These are phyloP conservation scores for Coenonympha arcania DNA, from an alignment of 2,888 invertebrate genomes.

Conservation along the genomic window DNA sequence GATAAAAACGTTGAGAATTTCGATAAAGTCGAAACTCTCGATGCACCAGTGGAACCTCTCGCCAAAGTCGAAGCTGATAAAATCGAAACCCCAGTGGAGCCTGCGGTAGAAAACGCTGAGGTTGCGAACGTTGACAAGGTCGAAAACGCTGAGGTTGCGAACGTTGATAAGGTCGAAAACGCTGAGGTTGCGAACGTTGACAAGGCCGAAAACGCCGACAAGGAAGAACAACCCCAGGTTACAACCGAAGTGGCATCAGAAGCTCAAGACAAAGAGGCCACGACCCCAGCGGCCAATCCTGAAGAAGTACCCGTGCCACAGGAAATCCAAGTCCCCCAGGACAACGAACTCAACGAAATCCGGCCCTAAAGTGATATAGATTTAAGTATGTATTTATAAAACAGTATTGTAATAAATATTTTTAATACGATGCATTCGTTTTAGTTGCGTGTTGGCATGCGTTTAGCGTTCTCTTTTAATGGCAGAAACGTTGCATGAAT, in stretches of 20 bases:
- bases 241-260: conserved; percentile 24
- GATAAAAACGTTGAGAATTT: not conserved
- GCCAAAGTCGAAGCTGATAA: conserved; percentile 8
- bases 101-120: not conserved
- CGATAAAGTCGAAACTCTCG: not conserved
- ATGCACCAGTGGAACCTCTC: not conserved
- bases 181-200: conserved; percentile 1
- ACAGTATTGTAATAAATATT: conserved; percentile 68
- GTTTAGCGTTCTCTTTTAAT: conserved; percentile 35
- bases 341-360: conserved; percentile 34
- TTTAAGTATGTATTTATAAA: conserved; percentile 58
- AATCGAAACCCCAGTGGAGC: conserved; percentile 1
- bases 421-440: conserved; percentile 34
- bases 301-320: conserved; percentile 54
- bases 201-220: conserved; percentile 21
- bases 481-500: conserved; percentile 40
- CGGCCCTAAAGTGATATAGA: conserved; percentile 60
- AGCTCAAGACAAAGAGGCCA: conserved; percentile 44
- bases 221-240: conserved; percentile 10
- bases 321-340: conserved; percentile 58
- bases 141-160: conserved; percentile 5
- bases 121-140: conserved; percentile 6
- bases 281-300: conserved; percentile 43
- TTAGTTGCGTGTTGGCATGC: conserved; percentile 40
- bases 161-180: conserved; percentile 11